Evolutionary conservation across 2,888 invertebrate genomes (phyloP).

Genomic region (Lasiommata megera): DNA sequence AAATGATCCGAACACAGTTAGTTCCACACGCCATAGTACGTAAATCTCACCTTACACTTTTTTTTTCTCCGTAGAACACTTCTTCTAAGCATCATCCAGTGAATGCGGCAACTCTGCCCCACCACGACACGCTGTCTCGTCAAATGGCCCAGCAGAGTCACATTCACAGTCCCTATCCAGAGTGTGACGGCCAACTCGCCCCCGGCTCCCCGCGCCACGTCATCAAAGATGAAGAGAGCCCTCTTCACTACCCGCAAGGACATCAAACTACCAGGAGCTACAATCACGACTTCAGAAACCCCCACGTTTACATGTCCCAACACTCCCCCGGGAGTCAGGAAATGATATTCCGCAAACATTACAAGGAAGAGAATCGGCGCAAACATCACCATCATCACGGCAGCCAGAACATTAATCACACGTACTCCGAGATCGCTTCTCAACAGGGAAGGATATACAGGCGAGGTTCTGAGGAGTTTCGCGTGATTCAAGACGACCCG

Average conservation of each 20-base stretch:
- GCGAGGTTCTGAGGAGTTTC: slow-evolving; percentile 79
- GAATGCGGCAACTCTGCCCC: slow-evolving; percentile 85
- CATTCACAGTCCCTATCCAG: slow-evolving; percentile 79
- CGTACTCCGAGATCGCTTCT: slow-evolving; percentile 87
- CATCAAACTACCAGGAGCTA: slow-evolving; percentile 73
- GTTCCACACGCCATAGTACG: too few relatives aligned
- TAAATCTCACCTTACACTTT: not conserved
- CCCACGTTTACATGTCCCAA: slow-evolving; percentile 74
- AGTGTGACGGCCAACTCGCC: slow-evolving; percentile 69
- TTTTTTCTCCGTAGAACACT: slow-evolving; percentile 84
- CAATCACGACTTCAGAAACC: slow-evolving; percentile 73
- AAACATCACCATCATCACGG: slow-evolving; percentile 78
- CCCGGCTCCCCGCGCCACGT: slow-evolving; percentile 73
- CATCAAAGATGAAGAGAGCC: slow-evolving; percentile 68
- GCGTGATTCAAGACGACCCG: slow-evolving; percentile 86
- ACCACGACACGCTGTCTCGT: slow-evolving; percentile 80
- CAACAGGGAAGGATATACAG: slow-evolving; percentile 75
- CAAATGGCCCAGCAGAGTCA: slow-evolving; percentile 73
- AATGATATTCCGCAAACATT: slow-evolving; percentile 73
- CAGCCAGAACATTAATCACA: slow-evolving; percentile 85
- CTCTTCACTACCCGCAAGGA: slow-evolving; percentile 65
- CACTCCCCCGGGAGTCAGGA: slow-evolving; percentile 73
- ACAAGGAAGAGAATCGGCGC: slow-evolving; percentile 68
- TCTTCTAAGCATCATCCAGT: slow-evolving; percentile 89
- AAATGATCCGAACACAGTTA: too few relatives aligned